Evolutionary conservation across 2,113 vertebrate species (phyloP), one percentile per base, ranked within the genome.

Genomic region (Ammodytes marinus): DNA sequence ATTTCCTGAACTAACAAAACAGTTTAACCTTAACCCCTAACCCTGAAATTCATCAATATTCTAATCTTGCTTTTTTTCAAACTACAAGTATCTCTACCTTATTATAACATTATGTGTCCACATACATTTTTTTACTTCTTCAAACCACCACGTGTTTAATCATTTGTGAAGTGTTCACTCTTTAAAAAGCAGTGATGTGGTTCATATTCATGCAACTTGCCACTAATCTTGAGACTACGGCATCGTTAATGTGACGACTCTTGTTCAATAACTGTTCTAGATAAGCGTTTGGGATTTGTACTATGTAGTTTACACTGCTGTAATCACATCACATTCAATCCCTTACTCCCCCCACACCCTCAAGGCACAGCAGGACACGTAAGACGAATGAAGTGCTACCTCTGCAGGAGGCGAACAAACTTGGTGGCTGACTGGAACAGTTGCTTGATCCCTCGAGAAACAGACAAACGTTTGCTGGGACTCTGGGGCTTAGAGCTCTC

Each of bases 401-500:
- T 95, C 88, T 96, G 95, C 37, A 96, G 89, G 17, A 93, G 91
- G 78, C 94, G 94, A 79, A 95, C 95, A 89, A 95, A 95, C 91
- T 95, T 96, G 79, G 92, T 95, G 83, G 95, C 91, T 0, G 94
- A 95, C 66, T 96, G 95, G 91, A 96, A 96, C 76, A 96, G 92
- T 69, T 95, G 95, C 88, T 95, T 95, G 86, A 96, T 93, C 74
- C 95, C 91, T 17, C 94, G 94, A 71, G 95, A 94, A 88, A 95
- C 83, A 49, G 90, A 95, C 60, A 92, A 84, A 50, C 92, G 94
- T 88, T 94, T 95, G 79, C 86, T 89, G 69, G 94, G 87, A 63
- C 87, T 90, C 69, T 87, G 86, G 71, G 91, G 88, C 73, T 90
- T 95, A 2, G 69, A 77, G 64, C 40, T 92, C 79, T 95, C 95